Base-by-base conservation (phyloP, 1,140 invertebrate genomes). In the Ostrea denselamellosa region DNA sequence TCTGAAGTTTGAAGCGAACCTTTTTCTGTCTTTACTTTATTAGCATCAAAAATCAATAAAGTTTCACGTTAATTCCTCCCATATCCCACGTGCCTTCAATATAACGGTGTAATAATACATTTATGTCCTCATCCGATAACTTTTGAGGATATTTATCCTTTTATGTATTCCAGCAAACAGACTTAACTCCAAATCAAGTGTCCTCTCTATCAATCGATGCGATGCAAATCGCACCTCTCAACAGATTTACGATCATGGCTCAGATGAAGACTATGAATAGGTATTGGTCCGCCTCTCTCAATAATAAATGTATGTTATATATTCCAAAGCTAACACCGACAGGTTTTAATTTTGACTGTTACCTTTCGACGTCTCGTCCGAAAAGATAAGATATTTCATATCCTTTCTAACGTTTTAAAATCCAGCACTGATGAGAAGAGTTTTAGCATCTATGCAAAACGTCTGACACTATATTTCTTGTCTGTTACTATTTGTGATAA, bases 1-100 rank as follows among this genome's bases (percentile, higher is more conserved):
- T 62, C 22, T 44, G 58, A 14, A 17, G 8, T 65, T 58, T 85
- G 25, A 19, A 53, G n/a, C 82, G 34, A 83, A 83, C 52, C 52
- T 83, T 83, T 83, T 52, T 53, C 82, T 53, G 12, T 83, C 28
- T 34, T 14, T 54, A 34, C 28, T 77, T 68, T 77, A 77, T 77
- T 77, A 77, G 82, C 19, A 83, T 83, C 44, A 52, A 34, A 83
- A 83, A 83, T 83, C 52, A 54, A 83, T 83, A 54, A 12, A 53
- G 34, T 53, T 51, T 77, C 68, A 9, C 25, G 44, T 83, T 54
- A 83, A 83, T 83, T 83, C 52, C 82, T 53, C 82, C n/a, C 52
- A 14, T 14, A 52, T 54, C 44, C 44, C 52, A 22, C 82, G 44
- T 83, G 82, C 34, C 22, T 53, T 22, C 44, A 83, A 51, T 53